These are phyloP conservation scores for Sciurus niger DNA, from an alignment of 2,113 vertebrate species.

Conservation along the genomic window DNA sequence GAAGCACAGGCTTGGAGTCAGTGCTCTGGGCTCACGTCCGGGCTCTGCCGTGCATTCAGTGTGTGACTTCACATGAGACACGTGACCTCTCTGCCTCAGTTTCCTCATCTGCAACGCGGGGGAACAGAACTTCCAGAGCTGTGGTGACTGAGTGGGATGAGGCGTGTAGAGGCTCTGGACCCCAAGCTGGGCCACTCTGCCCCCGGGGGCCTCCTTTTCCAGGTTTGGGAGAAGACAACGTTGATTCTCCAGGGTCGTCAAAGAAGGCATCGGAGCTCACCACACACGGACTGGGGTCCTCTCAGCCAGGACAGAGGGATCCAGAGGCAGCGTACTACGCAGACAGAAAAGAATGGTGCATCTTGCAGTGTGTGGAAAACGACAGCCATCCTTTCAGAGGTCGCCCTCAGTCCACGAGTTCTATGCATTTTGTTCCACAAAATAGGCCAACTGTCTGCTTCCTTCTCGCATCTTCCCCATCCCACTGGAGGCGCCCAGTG, in stretches of 20 bases:
- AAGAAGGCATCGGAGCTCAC: not conserved
- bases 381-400: not conserved
- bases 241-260: not conserved
- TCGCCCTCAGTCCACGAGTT: not conserved
- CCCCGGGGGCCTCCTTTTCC: not conserved
- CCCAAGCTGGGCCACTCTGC: not conserved
- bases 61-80: not conserved
- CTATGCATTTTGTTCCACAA: not conserved
- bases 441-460: not conserved
- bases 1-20: not conserved
- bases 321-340: conserved; percentile 47
- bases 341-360: not conserved
- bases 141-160: not conserved
- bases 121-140: not conserved
- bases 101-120: not conserved
- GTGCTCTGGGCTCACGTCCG: not conserved
- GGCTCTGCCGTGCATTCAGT: not conserved
- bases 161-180: not conserved
- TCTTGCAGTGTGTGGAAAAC: not conserved
- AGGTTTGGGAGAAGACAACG: not conserved
- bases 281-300: not conserved
- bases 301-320: not conserved
- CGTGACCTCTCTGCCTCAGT: not conserved
- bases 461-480: not conserved
- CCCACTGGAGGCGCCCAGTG: not conserved